Evolutionary conservation across 1,140 invertebrate species (phyloP), one percentile per base, ranked within the genome.

Genomic region (Lanistes nyassanus): DNA sequence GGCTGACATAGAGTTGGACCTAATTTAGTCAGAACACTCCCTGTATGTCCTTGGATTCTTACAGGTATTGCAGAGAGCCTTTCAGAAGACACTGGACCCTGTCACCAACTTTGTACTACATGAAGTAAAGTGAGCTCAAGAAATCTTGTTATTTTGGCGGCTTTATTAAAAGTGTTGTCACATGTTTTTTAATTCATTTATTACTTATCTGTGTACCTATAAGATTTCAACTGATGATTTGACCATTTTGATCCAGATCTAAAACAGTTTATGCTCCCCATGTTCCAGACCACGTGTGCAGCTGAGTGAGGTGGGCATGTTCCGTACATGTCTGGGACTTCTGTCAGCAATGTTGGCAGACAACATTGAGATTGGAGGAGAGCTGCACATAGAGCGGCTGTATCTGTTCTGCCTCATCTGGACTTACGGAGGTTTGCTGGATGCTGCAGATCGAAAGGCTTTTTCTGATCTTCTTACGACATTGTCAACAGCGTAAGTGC

Each of bases 361-460:
- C 78, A 89, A 89, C 75, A 85, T 86, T 21, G 86, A 88, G 80
- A 85, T 89, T 51, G 84, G 85, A 13, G 87, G 88, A 60, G 87
- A 89, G 71, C 78, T 87, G 11, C 89, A 90, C 77, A 87, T 90
- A 66, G 88, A 90, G 76, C 66, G 88, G 37, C 81, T 90, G 6
- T 90, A 84, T 74, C 79, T 90, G 29, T 90, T 89, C 81, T 88
- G 88, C 81, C 82, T 90, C 36, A 88, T 90, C 58, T 90, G 89
- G 89, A 85, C 89, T 13, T 90, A 88, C 84, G 88, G 88, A 29
- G 87, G 86, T 21, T 77, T 89, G 19, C 81, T 89, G 39, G 84
- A 88, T 39, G 73, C 80, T 13, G 67, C 77, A 68, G 88, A 89
- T 70, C 81, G 84, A 62, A 87, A 85, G 68, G 77, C 74, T 0